phyloP scores from a whole-genome alignment of 2,888 invertebrate species.

The Hymenopus coronatus region DNA sequence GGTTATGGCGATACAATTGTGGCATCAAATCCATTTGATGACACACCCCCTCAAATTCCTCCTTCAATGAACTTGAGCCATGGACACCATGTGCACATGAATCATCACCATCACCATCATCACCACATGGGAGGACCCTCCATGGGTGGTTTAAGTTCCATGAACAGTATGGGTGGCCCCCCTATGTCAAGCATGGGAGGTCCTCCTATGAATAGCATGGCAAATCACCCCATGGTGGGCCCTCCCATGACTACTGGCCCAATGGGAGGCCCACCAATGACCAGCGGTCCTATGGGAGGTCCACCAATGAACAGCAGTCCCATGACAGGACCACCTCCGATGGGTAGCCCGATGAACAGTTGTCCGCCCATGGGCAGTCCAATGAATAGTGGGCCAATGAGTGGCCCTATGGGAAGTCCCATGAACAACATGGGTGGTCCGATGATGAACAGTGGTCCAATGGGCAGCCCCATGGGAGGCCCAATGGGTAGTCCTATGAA shows the following conservation, averaged over 20 bases:
- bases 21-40: conserved; percentile 93
- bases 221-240: conserved; percentile 25
- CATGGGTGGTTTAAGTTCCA: conserved; percentile 49
- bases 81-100: conserved; percentile 43
- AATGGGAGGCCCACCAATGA: conserved; percentile 44
- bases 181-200: conserved; percentile 54
- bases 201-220: conserved; percentile 39
- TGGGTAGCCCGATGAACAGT: conserved; percentile 55
- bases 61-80: conserved; percentile 48
- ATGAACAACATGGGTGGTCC: conserved; percentile 45
- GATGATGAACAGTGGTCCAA: conserved; percentile 56
- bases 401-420: conserved; percentile 47
- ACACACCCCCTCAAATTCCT: conserved; percentile 59
- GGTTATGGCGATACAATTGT: conserved; percentile 88
- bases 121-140: conserved; percentile 61
- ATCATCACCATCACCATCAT: conserved; percentile 49
- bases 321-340: conserved; percentile 50
- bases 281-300: conserved; percentile 50
- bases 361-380: conserved; percentile 73
- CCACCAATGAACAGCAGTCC: conserved; percentile 68
- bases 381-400: conserved; percentile 47
- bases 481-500: conserved; percentile 45
- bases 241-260: conserved; percentile 39
- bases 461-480: conserved; percentile 53
- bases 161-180: conserved; percentile 52